phyloP scores from a whole-genome alignment of 2,888 invertebrate species.

The Platycnemis pennipes region DNA sequence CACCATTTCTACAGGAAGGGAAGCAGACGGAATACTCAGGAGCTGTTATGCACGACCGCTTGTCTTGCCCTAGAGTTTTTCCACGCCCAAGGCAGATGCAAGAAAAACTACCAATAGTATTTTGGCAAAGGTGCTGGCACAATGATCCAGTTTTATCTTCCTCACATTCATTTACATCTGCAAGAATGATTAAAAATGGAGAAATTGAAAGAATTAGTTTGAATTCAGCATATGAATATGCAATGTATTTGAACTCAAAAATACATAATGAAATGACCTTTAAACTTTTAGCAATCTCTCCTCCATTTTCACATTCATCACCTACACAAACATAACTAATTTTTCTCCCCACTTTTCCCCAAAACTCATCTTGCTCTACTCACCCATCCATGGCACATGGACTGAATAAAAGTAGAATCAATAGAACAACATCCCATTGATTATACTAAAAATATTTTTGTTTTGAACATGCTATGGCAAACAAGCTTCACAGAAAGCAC shows the following conservation, averaged over 20 bases:
- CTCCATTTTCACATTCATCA: background rate
- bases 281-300: background rate
- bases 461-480: too few relatives aligned
- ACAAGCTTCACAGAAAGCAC: too few relatives aligned
- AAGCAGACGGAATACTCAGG: slow-evolving; percentile 41
- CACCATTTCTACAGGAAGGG: slow-evolving; percentile 56
- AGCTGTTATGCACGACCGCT: slow-evolving; percentile 15
- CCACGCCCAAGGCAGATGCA: slow-evolving; percentile 46
- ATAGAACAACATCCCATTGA: too few relatives aligned
- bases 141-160: background rate
- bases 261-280: too few relatives aligned
- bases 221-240: too few relatives aligned
- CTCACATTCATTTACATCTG: slow-evolving; percentile 49
- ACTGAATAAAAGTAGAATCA: too few relatives aligned
- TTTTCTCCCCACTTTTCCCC: too few relatives aligned
- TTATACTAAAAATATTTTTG: too few relatives aligned
- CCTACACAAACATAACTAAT: background rate
- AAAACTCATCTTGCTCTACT: too few relatives aligned
- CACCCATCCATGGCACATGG: too few relatives aligned
- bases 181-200: background rate
- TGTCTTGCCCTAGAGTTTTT: slow-evolving; percentile 10
- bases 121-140: slow-evolving; percentile 59
- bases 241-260: too few relatives aligned
- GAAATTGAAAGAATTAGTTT: background rate
- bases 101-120: slow-evolving; percentile 42